These are phyloP conservation scores for Pomacea maculata DNA, from an alignment of 1,140 invertebrate species.

Conservation along the genomic window DNA sequence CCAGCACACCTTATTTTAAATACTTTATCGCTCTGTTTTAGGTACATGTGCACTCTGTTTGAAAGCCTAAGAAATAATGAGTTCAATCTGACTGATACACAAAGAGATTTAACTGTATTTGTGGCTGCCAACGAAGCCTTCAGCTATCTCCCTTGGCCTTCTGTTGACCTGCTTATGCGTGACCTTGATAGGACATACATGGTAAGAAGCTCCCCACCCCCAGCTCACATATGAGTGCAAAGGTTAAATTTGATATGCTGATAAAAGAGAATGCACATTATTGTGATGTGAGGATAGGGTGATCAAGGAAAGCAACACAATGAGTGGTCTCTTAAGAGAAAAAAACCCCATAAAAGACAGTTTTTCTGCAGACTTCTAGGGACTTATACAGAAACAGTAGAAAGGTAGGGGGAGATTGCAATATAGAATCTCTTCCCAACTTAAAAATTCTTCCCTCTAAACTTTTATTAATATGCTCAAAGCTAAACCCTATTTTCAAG, in stretches of 20 bases:
- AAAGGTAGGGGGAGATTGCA: too few species aligned
- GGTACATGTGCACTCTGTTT: constrained; percentile 22
- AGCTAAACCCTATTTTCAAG: too few species aligned
- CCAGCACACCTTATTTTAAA: neutral
- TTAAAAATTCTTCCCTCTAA: too few species aligned
- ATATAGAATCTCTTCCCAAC: too few species aligned
- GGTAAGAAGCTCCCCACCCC: constrained; percentile 20
- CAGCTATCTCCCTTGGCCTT: constrained; percentile 41
- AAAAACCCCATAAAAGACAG: too few species aligned
- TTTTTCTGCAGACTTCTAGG: too few species aligned
- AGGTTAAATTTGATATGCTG: neutral
- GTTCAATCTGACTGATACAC: constrained; percentile 25
- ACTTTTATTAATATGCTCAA: too few species aligned
- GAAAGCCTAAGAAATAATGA: neutral
- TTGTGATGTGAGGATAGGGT: too few species aligned
- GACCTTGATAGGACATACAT: constrained; percentile 28
- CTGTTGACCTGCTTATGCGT: constrained; percentile 33
- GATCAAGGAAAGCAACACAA: too few species aligned
- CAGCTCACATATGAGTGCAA: neutral
- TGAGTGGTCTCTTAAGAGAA: too few species aligned
- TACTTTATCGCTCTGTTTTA: neutral
- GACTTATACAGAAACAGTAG: too few species aligned
- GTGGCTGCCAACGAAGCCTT: constrained; percentile 51
- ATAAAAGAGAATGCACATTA: too few species aligned
- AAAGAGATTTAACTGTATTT: constrained; percentile 47